Evolutionary conservation across 1,140 invertebrate genomes (phyloP), one percentile per base, ranked within the genome.

Genomic region (Drosophila lowei): DNA sequence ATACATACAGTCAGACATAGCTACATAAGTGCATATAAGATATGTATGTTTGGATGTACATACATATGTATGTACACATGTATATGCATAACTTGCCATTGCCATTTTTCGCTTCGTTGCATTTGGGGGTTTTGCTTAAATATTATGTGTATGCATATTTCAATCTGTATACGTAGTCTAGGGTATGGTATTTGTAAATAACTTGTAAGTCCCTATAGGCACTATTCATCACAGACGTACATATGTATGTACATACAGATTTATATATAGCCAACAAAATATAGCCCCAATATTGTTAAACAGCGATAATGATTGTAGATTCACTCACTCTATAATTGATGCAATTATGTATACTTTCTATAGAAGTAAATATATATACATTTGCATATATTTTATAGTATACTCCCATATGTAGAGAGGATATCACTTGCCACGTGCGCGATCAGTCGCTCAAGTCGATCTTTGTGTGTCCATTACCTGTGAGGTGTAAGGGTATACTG

Each of bases 141-240:
- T 72, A 61, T 72, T 72, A 72, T 72, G 56, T 72, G 68, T 73
- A 73, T 72, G 70, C 70, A 73, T 56, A 73, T 73, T 73, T 73
- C 30, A 50, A 55, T 50, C n/a, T 41, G 46, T 48, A 54, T 60
- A 42, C 41, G 6, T 49, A 58, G 11, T 38, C 9, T 38, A 13
- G 34, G 9, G 4, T 47, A 57, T 28, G 15, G 25, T 34, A 66
- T 65, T 6, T 18, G 44, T 30, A 57, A 13, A 44, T 58, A 21
- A 13, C 9, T 34, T 34, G 34, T 11, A 34, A 47, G 25, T 30
- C 25, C 8, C 15, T 3, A 42, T 30, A 18, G 42, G 6, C 18
- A 43, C 38, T 28, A 42, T 34, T 34, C 30, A 34, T 11, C 8
- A 34, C 8, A 34, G 8, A 11, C 30, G 8, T 9, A 3, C 2